Percentiles rank a stretch among this genome's conserved stretches.
Conservation (phyloP, 2,888 invertebrate genomes). For the Philaethria dido region DNA sequence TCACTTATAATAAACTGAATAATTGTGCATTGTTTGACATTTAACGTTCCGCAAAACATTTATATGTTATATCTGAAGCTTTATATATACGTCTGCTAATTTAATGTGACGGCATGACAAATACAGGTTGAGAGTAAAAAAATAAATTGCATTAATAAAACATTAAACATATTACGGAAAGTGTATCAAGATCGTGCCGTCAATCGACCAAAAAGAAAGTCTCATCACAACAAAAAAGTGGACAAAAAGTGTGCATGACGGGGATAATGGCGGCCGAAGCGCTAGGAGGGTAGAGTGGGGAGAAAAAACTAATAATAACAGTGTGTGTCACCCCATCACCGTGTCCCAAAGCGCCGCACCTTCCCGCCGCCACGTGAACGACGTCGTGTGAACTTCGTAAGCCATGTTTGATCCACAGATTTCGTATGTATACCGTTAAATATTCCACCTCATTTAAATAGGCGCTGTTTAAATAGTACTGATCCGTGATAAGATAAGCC, state of each 20-base stretch:
- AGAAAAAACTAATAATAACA: conserved; percentile 84
- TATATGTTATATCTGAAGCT: conserved; percentile 26
- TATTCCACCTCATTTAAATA: conserved; percentile 39
- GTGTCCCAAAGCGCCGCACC: conserved; percentile 68
- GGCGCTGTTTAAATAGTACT: conserved; percentile 31
- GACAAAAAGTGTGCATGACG: conserved; percentile 71
- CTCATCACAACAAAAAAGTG: conserved; percentile 48
- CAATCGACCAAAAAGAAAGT: conserved; percentile 42
- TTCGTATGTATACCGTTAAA: conserved; percentile 34
- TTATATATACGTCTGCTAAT: conserved; percentile 24
- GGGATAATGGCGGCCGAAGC: conserved; percentile 71
- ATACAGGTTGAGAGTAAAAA: conserved; percentile 16
- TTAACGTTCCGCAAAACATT: conserved; percentile 24
- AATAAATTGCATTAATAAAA: conserved; percentile 25
- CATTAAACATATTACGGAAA: conserved; percentile 32
- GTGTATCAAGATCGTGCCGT: conserved; percentile 37
- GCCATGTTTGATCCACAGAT: conserved; percentile 55
- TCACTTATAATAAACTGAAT: conserved; percentile 16
- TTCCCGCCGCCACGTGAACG: conserved; percentile 59
- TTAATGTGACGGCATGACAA: conserved; percentile 27
- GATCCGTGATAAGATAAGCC: conserved; percentile 38
- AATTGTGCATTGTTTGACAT: conserved; percentile 31
- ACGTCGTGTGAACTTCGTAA: conserved; percentile 64
- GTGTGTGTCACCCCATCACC: conserved; percentile 77
- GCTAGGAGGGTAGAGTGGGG: conserved; percentile 67